These are phyloP conservation scores for Nesospiza acunhae DNA, from an alignment of 2,113 vertebrate species.

Conservation along the genomic window DNA sequence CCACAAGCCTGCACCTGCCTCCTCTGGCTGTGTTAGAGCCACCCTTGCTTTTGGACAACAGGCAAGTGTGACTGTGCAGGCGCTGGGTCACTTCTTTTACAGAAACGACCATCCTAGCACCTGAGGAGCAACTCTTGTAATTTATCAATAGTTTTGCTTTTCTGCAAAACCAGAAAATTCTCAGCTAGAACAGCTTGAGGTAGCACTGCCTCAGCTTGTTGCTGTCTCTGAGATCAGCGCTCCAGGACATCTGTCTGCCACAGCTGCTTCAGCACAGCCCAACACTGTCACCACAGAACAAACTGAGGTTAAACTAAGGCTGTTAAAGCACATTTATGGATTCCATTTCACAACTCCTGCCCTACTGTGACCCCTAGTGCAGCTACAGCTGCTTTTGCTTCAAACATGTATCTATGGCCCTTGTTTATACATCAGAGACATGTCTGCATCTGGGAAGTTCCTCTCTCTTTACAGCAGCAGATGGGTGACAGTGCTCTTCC, in stretches of 20 bases:
- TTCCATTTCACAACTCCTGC: neutral
- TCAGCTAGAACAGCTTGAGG: neutral
- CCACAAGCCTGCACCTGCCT: neutral
- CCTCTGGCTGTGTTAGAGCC: neutral
- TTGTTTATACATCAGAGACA: neutral
- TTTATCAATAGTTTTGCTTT: neutral
- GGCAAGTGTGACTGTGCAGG: neutral
- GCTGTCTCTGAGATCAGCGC: neutral
- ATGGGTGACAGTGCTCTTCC: neutral
- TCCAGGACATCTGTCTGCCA: neutral
- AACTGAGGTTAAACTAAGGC: neutral
- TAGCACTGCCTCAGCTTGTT: neutral
- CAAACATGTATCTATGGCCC: neutral
- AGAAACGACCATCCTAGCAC: neutral
- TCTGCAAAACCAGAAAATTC: neutral
- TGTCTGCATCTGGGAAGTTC: neutral
- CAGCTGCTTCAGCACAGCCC: neutral
- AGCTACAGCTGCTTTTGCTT: neutral
- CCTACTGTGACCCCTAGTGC: neutral
- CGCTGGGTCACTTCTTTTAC: neutral
- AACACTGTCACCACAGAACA: neutral
- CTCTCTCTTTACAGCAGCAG: neutral
- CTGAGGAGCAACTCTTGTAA: neutral
- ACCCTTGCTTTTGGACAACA: neutral
- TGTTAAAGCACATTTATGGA: neutral